Evolutionary conservation across 2,113 vertebrate genomes (phyloP).

Genomic region (Stictonetta naevosa): DNA sequence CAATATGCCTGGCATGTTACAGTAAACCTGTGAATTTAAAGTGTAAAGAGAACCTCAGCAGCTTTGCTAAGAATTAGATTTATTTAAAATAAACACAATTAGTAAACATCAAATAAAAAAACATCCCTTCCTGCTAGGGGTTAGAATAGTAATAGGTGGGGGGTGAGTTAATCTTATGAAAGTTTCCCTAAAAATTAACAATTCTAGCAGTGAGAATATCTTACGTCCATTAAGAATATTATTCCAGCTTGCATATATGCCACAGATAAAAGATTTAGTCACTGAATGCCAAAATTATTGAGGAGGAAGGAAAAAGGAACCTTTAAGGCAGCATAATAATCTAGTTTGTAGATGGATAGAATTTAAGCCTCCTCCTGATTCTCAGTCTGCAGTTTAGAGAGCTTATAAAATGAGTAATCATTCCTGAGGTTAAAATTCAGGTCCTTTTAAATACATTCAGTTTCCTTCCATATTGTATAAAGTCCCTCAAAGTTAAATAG

Average conservation of each 20-base stretch:
- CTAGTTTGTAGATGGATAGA: neutral
- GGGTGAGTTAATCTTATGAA: neutral
- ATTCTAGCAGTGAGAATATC: neutral
- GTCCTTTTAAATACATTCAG: neutral
- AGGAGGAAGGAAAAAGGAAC: neutral
- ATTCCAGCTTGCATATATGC: neutral
- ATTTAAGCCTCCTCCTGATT: slow-evolving; percentile 22
- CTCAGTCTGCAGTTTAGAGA: neutral
- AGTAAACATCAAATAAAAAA: slow-evolving; percentile 40
- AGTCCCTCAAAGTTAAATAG: neutral
- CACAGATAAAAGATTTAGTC: neutral
- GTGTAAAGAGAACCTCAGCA: slow-evolving; percentile 12
- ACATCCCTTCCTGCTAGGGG: neutral
- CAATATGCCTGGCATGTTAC: slow-evolving; percentile 60
- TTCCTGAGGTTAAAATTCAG: slow-evolving; percentile 17
- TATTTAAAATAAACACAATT: slow-evolving; percentile 63
- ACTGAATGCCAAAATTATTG: neutral
- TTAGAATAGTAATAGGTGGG: neutral
- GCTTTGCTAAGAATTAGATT: slow-evolving; percentile 31
- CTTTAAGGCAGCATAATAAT: neutral
- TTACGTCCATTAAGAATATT: neutral
- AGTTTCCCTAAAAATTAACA: slow-evolving; percentile 10
- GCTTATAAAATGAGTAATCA: neutral
- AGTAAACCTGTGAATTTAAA: slow-evolving; percentile 54
- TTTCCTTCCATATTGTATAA: neutral